Percentiles rank a stretch among this genome's conserved stretches.
phyloP scores from a whole-genome alignment of 1,140 invertebrate species.

The Paraescarpia echinospica region DNA sequence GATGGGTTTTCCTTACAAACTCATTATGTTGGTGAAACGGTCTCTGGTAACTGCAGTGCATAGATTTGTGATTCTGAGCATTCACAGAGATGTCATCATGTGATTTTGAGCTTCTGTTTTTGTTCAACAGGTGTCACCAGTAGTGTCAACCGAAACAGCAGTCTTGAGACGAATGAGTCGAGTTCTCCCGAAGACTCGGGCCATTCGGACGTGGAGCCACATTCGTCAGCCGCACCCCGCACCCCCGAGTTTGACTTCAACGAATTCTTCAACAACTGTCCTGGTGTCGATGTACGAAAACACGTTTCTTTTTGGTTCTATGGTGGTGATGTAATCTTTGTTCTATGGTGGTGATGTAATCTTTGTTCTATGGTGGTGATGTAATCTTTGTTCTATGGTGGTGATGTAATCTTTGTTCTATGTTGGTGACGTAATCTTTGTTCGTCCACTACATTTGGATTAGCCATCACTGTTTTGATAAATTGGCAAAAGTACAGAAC shows the following conservation, averaged over 20 bases:
- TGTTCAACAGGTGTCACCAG: conserved; percentile 25
- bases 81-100: neutral
- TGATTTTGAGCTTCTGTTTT: neutral
- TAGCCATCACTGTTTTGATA: neutral
- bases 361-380: neutral
- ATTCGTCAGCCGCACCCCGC: neutral
- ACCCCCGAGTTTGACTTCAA: conserved; percentile 70
- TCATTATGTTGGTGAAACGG: no score
- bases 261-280: conserved; percentile 66
- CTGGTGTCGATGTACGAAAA: conserved; percentile 39
- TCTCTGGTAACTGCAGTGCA: no score
- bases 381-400: neutral
- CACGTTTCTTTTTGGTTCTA: neutral
- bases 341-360: neutral
- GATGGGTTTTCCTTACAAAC: no score
- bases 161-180: conserved; percentile 37
- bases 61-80: no score
- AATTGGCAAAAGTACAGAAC: neutral
- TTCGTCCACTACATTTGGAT: neutral
- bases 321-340: no score
- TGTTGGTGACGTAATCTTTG: neutral
- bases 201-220: neutral
- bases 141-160: conserved; percentile 48
- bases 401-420: neutral
- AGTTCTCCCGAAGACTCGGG: conserved; percentile 44